Conservation (phyloP, 92 coral and sea anemone species). For the Diadumene lineata region DNA sequence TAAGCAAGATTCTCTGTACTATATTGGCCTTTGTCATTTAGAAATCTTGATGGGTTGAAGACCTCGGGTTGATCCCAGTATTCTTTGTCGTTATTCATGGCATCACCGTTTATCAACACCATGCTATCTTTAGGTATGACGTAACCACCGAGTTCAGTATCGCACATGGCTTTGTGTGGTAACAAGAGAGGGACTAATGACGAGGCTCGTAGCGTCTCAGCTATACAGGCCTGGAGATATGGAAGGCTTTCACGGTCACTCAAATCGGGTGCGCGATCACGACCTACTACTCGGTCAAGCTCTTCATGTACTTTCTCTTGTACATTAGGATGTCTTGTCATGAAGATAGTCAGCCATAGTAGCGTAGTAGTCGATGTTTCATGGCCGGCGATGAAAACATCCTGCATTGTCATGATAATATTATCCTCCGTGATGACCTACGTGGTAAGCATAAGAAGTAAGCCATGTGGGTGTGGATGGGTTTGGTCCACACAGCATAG, state of each 20-base stretch:
- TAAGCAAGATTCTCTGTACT: slow-evolving; percentile 38
- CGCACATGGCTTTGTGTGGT: slow-evolving; percentile 57
- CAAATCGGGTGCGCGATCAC: slow-evolving; percentile 42
- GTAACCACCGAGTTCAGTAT: slow-evolving; percentile 51
- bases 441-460: no score
- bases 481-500: no score
- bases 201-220: slow-evolving; percentile 62
- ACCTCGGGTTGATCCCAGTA: slow-evolving; percentile 57
- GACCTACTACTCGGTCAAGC: slow-evolving; percentile 50
- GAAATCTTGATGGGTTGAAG: slow-evolving; percentile 64
- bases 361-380: slow-evolving; percentile 69
- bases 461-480: no score
- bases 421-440: slow-evolving; percentile 57
- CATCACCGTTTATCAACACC: slow-evolving; percentile 53
- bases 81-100: slow-evolving; percentile 53
- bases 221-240: slow-evolving; percentile 48
- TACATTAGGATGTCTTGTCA: slow-evolving; percentile 51
- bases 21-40: slow-evolving; percentile 51
- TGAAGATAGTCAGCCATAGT: slow-evolving; percentile 58
- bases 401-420: slow-evolving; percentile 60
- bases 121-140: slow-evolving; percentile 63
- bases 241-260: slow-evolving; percentile 50
- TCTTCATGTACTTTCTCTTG: slow-evolving; percentile 59
- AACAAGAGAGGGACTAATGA: slow-evolving; percentile 51
- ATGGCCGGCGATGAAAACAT: slow-evolving; percentile 67